Evolutionary conservation across 2,888 invertebrate genomes (phyloP).

Genomic region (Agrochola lychnidis): DNA sequence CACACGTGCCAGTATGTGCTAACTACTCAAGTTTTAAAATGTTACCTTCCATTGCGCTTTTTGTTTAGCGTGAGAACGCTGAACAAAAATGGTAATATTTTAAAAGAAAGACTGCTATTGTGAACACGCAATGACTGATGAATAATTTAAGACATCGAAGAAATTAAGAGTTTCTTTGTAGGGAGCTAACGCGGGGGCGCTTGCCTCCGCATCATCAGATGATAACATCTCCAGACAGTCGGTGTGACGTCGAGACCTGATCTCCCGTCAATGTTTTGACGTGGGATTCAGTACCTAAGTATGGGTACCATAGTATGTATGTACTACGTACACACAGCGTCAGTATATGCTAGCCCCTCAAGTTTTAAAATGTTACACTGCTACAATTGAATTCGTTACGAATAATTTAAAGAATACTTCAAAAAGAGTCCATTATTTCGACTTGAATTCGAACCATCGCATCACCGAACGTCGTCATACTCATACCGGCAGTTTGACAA

Average conservation of each 20-base stretch:
- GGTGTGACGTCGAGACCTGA: constrained; percentile 73
- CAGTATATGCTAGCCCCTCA: too few species aligned
- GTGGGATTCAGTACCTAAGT: constrained; percentile 66
- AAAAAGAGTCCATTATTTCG: too few species aligned
- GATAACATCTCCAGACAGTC: constrained; percentile 79
- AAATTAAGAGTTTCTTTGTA: neutral
- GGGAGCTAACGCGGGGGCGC: constrained; percentile 76
- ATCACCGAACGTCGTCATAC: too few species aligned
- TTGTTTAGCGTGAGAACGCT: neutral
- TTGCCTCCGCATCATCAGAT: constrained; percentile 78
- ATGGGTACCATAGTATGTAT: neutral
- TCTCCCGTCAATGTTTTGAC: constrained; percentile 83
- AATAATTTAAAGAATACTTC: too few species aligned
- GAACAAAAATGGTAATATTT: too few species aligned
- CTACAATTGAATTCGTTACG: too few species aligned
- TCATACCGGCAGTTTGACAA: too few species aligned
- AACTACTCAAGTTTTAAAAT: too few species aligned
- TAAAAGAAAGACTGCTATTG: accelerated
- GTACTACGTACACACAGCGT: neutral
- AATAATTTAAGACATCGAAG: neutral
- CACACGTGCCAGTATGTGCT: too few species aligned
- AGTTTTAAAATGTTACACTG: too few species aligned
- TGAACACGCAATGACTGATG: constrained; percentile 19
- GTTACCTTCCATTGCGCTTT: constrained; percentile 21
- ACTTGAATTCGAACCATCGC: too few species aligned